phyloP scores from a whole-genome alignment of 2,888 invertebrate genomes.

The Oxycera nigricornis region DNA sequence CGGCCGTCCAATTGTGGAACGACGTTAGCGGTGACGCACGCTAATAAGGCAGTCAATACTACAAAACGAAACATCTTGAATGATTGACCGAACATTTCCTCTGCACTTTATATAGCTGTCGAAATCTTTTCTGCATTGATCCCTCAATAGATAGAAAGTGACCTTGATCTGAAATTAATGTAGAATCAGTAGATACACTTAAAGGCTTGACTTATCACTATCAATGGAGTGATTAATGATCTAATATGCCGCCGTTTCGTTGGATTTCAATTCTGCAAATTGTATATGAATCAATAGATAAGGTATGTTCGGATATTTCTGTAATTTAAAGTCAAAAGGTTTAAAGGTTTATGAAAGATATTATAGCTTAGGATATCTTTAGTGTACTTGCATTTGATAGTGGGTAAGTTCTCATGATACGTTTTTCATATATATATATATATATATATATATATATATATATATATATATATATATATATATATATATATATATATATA shows the following conservation, averaged over 20 bases:
- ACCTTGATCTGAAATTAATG: too few species aligned
- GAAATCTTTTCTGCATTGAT: too few species aligned
- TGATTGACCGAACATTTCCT: not conserved
- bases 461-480: not conserved
- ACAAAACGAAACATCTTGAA: slow-evolving; percentile 23
- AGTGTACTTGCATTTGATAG: not conserved
- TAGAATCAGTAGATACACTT: not conserved
- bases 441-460: not conserved
- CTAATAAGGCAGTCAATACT: slow-evolving; percentile 49
- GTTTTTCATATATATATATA: not conserved
- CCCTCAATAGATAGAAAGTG: too few species aligned
- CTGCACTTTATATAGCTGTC: too few species aligned
- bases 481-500: not conserved
- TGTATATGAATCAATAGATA: too few species aligned
- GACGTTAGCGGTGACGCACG: slow-evolving; percentile 50
- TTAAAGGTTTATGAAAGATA: too few species aligned
- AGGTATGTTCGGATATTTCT: too few species aligned
- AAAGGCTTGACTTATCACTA: too few species aligned
- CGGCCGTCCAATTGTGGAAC: slow-evolving; percentile 38
- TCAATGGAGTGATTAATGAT: too few species aligned
- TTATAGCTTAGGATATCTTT: not conserved
- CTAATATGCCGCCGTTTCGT: too few species aligned
- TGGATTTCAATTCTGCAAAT: too few species aligned
- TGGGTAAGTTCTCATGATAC: too few species aligned
- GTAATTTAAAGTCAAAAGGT: not conserved